These are phyloP conservation scores for Mustela lutreola DNA, from an alignment of 2,113 vertebrate species.

Conservation along the genomic window DNA sequence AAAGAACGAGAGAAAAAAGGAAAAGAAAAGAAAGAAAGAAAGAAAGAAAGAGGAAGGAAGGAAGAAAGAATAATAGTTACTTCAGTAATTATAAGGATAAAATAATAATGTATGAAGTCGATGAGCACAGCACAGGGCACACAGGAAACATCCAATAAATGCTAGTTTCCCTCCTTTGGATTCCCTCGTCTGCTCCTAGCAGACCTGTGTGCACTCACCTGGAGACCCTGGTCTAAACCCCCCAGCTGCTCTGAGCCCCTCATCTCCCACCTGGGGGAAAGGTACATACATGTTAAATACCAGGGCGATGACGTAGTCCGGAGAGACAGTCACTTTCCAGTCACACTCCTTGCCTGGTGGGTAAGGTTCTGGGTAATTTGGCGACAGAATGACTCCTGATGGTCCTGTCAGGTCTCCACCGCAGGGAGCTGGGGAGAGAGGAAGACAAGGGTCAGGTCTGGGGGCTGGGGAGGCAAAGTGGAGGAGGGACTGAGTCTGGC, in stretches of 20 bases:
- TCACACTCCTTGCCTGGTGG: constrained; percentile 97
- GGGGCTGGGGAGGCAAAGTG: not conserved
- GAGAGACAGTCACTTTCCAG: constrained; percentile 95
- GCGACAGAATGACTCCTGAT: constrained; percentile 95
- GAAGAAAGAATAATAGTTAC: not conserved
- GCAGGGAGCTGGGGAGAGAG: constrained; percentile 92
- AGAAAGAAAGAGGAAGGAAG: no score
- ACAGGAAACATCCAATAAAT: not conserved
- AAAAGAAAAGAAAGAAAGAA: no score
- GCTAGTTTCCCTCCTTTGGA: not conserved
- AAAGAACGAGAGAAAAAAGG: no score
- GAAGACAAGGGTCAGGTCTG: not conserved
- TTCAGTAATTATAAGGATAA: not conserved
- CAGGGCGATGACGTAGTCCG: constrained; percentile 96
- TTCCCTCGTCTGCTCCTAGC: not conserved
- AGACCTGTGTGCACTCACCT: not conserved
- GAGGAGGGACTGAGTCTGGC: not conserved
- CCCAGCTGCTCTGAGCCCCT: constrained; percentile 18
- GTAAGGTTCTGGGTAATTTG: constrained; percentile 96
- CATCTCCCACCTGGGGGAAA: constrained; percentile 18
- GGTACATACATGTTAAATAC: constrained; percentile 94
- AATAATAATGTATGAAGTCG: no score
- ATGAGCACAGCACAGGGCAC: no score
- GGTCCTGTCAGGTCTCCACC: constrained; percentile 95
- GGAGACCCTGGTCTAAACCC: not conserved